These are phyloP conservation scores for Rhabdomys dilectus DNA, from an alignment of 2,113 vertebrate genomes.

Conservation along the genomic window DNA sequence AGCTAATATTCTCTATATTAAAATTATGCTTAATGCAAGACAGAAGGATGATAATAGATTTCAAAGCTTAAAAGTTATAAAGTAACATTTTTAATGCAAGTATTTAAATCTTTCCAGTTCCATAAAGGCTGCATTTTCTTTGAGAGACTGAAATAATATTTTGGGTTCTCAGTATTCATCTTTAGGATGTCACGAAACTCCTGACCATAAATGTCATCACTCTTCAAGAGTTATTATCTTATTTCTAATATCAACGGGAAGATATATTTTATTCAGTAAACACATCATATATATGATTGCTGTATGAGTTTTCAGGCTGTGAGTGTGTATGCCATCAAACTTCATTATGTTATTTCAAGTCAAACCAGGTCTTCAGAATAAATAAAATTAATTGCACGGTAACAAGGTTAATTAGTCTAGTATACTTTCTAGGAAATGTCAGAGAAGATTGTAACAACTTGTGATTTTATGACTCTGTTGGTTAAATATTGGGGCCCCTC, in stretches of 20 bases:
- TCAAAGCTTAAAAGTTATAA: slow-evolving; percentile 59
- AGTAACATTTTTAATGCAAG: slow-evolving; percentile 47
- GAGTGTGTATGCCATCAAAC: slow-evolving; percentile 38
- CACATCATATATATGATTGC: slow-evolving; percentile 15
- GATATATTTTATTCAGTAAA: slow-evolving; percentile 32
- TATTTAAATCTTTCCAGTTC: slow-evolving; percentile 34
- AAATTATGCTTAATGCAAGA: slow-evolving; percentile 46
- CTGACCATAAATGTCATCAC: slow-evolving; percentile 42
- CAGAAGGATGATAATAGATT: slow-evolving; percentile 47
- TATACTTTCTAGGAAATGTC: slow-evolving; percentile 26
- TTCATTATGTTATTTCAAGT: slow-evolving; percentile 36
- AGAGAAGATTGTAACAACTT: slow-evolving; percentile 25
- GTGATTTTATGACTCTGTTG: slow-evolving; percentile 36
- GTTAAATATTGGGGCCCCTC: neutral
- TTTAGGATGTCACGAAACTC: slow-evolving; percentile 62
- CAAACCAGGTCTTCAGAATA: slow-evolving; percentile 61
- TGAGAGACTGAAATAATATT: slow-evolving; percentile 53
- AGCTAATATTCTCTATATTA: slow-evolving; percentile 36
- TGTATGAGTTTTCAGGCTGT: slow-evolving; percentile 38
- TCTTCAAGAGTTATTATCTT: slow-evolving; percentile 40
- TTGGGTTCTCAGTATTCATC: slow-evolving; percentile 46
- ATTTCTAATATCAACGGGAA: slow-evolving; percentile 51
- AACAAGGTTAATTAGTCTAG: neutral
- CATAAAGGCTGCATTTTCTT: slow-evolving; percentile 52
- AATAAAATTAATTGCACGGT: slow-evolving; percentile 58